Percentiles rank a stretch among this genome's conserved stretches.
phyloP scores from a whole-genome alignment of 2,888 invertebrate species.

The Apodemia zela region DNA sequence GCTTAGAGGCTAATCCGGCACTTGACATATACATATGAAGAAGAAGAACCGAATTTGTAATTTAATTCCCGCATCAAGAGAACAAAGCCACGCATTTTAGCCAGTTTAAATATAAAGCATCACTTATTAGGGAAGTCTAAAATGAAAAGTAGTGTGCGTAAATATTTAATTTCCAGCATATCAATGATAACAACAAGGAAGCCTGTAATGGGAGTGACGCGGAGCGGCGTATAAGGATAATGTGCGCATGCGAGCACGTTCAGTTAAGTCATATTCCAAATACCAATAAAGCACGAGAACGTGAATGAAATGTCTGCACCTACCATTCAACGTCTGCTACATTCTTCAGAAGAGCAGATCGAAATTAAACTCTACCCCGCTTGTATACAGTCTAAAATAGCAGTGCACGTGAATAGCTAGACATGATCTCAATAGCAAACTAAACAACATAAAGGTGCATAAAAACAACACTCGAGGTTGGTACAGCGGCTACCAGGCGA shows the following conservation, averaged over 20 bases:
- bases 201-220: slow-evolving; percentile 23
- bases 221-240: slow-evolving; percentile 25
- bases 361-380: slow-evolving; percentile 18
- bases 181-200: slow-evolving; percentile 28
- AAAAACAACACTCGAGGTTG: slow-evolving; percentile 60
- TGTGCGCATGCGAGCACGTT: slow-evolving; percentile 31
- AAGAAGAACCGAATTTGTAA: no score
- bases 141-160: not conserved
- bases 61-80: no score
- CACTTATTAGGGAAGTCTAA: no score
- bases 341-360: slow-evolving; percentile 28
- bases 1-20: no score
- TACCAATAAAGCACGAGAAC: slow-evolving; percentile 56
- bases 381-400: slow-evolving; percentile 22
- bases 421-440: slow-evolving; percentile 61
- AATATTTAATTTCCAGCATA: slow-evolving; percentile 8
- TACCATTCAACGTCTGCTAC: slow-evolving; percentile 47
- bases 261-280: slow-evolving; percentile 55
- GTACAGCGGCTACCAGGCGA: slow-evolving; percentile 60
- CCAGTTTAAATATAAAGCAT: no score
- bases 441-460: slow-evolving; percentile 57
- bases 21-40: no score
- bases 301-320: slow-evolving; percentile 65
- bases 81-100: no score
- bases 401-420: slow-evolving; percentile 29